Evolutionary conservation across 2,797 vertebrate species (phyloP).

Genomic region (Hipposideros larvatus): DNA sequence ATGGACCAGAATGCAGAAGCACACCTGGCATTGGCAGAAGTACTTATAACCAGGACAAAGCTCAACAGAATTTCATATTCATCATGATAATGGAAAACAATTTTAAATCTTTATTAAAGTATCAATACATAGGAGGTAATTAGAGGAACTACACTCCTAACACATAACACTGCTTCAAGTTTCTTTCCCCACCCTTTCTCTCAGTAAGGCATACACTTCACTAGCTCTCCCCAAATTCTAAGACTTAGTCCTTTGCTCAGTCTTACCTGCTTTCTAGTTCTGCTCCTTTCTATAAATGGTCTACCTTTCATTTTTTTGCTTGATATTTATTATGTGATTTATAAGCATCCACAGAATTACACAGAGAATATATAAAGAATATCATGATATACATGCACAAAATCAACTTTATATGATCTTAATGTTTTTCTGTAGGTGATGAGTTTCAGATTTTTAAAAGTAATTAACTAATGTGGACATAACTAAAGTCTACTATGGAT

Average conservation of each 20-base stretch:
- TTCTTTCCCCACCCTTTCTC: neutral
- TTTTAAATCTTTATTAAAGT: neutral
- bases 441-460: neutral
- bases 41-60: neutral
- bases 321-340: neutral
- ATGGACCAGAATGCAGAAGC: neutral
- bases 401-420: neutral
- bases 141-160: neutral
- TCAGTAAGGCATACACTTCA: neutral
- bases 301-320: neutral
- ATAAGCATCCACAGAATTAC: neutral
- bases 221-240: neutral
- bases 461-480: neutral
- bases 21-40: neutral
- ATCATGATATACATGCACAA: neutral
- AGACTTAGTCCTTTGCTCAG: neutral
- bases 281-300: neutral
- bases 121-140: neutral
- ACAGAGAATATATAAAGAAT: neutral
- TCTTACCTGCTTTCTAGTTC: neutral
- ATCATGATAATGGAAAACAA: neutral
- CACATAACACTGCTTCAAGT: neutral
- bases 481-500: neutral
- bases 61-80: neutral
- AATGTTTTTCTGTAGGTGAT: neutral